Conservation (phyloP, 2,888 invertebrate species). For the Lissonota sp. region DNA sequence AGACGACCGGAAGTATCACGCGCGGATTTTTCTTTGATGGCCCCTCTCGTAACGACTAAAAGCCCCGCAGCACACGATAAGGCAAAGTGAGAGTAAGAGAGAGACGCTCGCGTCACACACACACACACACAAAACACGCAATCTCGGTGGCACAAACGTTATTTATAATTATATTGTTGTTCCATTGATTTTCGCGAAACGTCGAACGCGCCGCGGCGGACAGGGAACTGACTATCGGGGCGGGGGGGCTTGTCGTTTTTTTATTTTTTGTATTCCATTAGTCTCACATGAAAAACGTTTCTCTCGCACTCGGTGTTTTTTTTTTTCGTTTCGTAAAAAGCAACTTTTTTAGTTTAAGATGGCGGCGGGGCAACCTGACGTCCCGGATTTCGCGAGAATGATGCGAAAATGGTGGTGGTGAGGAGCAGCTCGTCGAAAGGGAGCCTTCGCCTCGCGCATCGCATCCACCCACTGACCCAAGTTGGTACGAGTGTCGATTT, state of each 20-base stretch:
- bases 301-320: not conserved
- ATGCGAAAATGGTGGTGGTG: conserved; percentile 74
- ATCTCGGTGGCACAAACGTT: conserved; percentile 24
- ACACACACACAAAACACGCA: conserved; percentile 14
- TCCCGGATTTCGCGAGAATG: conserved; percentile 77
- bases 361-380: conserved; percentile 76
- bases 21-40: conserved; percentile 44
- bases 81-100: conserved; percentile 6
- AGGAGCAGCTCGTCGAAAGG: conserved; percentile 58
- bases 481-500: conserved; percentile 50
- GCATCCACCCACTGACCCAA: conserved; percentile 64
- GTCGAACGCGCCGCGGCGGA: conserved; percentile 8
- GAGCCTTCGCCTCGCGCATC: conserved; percentile 64
- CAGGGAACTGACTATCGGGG: not conserved
- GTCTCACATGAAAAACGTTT: too few relatives aligned
- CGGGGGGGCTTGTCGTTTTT: not conserved
- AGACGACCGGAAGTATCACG: conserved; percentile 64
- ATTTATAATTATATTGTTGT: conserved; percentile 44
- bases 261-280: not conserved
- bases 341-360: conserved; percentile 74
- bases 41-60: conserved; percentile 28
- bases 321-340: conserved; percentile 29
- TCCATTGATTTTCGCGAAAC: conserved; percentile 26
- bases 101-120: conserved; percentile 27
- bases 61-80: conserved; percentile 23